Evolutionary conservation across 2,797 vertebrate species (phyloP), one percentile per base, ranked within the genome.

Genomic region (Babyrousa celebensis): DNA sequence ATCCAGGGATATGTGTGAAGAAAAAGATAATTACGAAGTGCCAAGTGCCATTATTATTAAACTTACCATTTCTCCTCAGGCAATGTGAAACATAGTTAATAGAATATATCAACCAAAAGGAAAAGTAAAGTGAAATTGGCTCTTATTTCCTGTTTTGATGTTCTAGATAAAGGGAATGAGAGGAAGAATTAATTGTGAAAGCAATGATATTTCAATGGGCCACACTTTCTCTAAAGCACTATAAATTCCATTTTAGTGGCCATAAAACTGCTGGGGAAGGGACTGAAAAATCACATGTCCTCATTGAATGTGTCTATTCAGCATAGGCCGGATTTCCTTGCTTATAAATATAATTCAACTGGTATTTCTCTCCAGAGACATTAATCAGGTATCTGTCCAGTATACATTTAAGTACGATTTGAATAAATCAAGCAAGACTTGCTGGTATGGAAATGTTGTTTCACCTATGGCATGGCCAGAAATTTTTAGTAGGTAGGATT

Each of bases 181-280:
- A 77, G 18, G 6, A 48, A 72, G 48, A 80, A 94, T 91, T 87
- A 95, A 78, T 77, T 94, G 15, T 74, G 32, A 91, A 93, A 92
- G 62, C 65, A 77, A 58, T n/a, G 56, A 56, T 96, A 67, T 68
- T 95, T 94, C 75, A 63, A 9, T 32, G 58, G 71, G 36, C 27
- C 36, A 78, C 48, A 27, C 36, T 96, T 94, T 87, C 58, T 97
- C 71, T 54, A 75, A 94, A 96, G 63, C 11, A 25, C 84, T 89
- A 1, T 85, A 83, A 94, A 94, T 88, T 96, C 70, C 23, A 15
- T 89, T 92, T 96, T 91, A 79, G 89, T 75, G 65, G 43, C 60
- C 48, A 52, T 96, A 77, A 96, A 94, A 60, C 63, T 78, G 14
- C 58, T 63, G 29, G 74, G n/a, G 58, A 85, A 79, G 20, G 10